Evolutionary conservation across 2,888 invertebrate species (phyloP).

Genomic region (Drosophila gaucha): DNA sequence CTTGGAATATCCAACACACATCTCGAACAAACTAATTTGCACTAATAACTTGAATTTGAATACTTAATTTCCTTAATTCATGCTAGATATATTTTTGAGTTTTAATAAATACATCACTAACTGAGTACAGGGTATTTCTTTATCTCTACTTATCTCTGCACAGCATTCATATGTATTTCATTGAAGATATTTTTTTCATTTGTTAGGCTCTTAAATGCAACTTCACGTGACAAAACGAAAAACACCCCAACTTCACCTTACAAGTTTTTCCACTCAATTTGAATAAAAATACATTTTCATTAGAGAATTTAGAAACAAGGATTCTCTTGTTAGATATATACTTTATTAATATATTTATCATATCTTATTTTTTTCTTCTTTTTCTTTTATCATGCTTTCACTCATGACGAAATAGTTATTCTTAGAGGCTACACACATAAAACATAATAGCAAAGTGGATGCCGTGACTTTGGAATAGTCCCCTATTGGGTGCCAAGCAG

Average conservation of each 20-base stretch:
- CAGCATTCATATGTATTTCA: too few species aligned
- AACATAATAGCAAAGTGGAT: slow-evolving; percentile 31
- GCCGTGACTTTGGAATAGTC: slow-evolving; percentile 29
- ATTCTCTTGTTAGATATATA: slow-evolving; percentile 15
- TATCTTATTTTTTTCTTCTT: not conserved
- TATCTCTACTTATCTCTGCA: not conserved
- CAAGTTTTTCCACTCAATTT: slow-evolving; percentile 26
- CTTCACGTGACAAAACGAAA: not conserved
- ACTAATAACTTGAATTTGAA: too few species aligned
- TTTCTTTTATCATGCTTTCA: slow-evolving; percentile 10
- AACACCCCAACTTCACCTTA: not conserved
- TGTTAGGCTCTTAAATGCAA: not conserved
- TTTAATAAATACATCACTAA: too few species aligned
- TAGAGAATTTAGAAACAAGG: slow-evolving; percentile 32
- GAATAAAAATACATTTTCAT: slow-evolving; percentile 12
- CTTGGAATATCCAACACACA: too few species aligned
- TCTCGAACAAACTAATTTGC: too few species aligned
- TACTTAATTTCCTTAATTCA: too few species aligned
- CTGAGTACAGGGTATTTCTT: not conserved
- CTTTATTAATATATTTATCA: slow-evolving; percentile 22
- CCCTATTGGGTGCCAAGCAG: slow-evolving; percentile 10
- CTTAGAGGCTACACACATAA: slow-evolving; percentile 22
- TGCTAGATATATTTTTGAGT: too few species aligned
- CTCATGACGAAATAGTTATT: slow-evolving; percentile 30
- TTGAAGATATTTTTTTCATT: too few species aligned